Percentiles rank a stretch among this genome's conserved stretches.
These are phyloP conservation scores for Caenorhabditis angaria DNA, from an alignment of 2,888 invertebrate species.

Conservation along the genomic window DNA sequence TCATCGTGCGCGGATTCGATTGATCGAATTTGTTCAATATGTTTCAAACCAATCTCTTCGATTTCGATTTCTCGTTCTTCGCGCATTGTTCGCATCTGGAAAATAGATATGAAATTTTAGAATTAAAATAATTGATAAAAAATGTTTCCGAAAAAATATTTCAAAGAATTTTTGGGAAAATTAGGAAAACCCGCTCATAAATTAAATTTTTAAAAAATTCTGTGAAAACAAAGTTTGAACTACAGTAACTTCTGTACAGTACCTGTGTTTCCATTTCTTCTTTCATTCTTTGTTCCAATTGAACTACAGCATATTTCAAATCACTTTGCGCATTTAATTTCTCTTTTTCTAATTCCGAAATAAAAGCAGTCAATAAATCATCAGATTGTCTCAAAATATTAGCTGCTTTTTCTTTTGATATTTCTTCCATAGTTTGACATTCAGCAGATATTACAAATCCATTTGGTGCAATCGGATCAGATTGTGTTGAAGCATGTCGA, in stretches of 20 bases:
- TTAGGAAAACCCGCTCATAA: no score
- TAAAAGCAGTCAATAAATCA: conserved; percentile 55
- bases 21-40: conserved; percentile 39
- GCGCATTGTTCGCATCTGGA: conserved; percentile 27
- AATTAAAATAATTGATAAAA: no score
- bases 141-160: no score
- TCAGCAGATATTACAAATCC: conserved; percentile 33
- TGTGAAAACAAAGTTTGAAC: no score
- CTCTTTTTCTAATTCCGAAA: conserved; percentile 59
- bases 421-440: conserved; percentile 58
- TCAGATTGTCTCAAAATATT: conserved; percentile 52
- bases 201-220: no score
- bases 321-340: conserved; percentile 63
- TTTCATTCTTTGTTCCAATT: conserved; percentile 62
- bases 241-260: no score
- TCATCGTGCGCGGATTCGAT: conserved; percentile 34
- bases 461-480: conserved; percentile 48
- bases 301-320: conserved; percentile 62
- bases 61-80: conserved; percentile 37
- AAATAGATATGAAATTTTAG: no score
- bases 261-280: conserved; percentile 60
- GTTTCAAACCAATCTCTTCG: conserved; percentile 41
- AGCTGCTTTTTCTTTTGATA: conserved; percentile 47
- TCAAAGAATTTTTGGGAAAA: no score
- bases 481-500: conserved; percentile 55